Base-by-base conservation (phyloP, 2,113 vertebrate species). In the Boulengeromyrus knoepffleri region DNA sequence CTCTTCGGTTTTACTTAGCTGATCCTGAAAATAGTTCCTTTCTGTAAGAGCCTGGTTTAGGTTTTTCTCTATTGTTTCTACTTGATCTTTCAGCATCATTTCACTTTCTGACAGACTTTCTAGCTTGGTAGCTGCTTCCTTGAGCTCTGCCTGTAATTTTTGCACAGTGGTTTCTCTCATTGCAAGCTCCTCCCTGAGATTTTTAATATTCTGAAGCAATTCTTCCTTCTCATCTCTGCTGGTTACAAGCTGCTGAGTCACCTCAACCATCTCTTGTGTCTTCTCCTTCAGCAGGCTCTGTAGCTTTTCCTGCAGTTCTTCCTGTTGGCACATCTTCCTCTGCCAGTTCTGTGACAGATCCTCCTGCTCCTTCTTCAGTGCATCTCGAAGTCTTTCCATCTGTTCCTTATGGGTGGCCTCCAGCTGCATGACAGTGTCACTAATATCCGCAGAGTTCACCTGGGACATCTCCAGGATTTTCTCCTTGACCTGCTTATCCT, bases 401-500 rank as follows among this genome's bases (percentile, higher is more conserved):
- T 98, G 97, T 74, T 97, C 97, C 19, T 96, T 97, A 86, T 98
- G 98, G 93, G 97, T 97, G 58, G 88, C 94, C 92, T 99, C 97
- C 90, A 99, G 92, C 91, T 97, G 97, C 70, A 96, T 96, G 77
- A 98, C 77, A 0, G 96, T 92, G 80, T 96, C 97, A 91, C 66
- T 97, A 87, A 98, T 95, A 90, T 96, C 97, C 49, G 96, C 94
- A 47, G 97, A 98, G 92, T 94, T 97, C 87, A 96, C 96, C 88
- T 97, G 96, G 21, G 96, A 94, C 96, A 98, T 97, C 93, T 98
- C 97, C 58, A 97, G 89, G 46, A 99, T 96, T 92, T 97, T 97
- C 86, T 97, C 96, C 92, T 95, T 97, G 80, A 98, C 95, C 88
- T 98, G 96, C 0, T 96, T 95, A 90, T 99, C 98, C 91, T 97